Evolutionary conservation across 2,888 invertebrate species (phyloP), one percentile per base, ranked within the genome.

Genomic region (Monochamus alternatus): DNA sequence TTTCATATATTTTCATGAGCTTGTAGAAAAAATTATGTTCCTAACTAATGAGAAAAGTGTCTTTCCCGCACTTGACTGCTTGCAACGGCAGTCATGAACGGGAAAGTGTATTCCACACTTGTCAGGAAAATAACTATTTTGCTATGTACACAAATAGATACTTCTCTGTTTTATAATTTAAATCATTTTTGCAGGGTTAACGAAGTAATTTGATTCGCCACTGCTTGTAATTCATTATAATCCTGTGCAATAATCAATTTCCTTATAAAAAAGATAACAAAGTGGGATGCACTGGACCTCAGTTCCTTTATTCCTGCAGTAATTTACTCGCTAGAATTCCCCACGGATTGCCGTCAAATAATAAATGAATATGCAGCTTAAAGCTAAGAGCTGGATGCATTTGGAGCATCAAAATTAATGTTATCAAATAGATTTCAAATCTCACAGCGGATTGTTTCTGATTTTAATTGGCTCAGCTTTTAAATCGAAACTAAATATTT

Each of bases 311-410:
- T 4, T 62, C 3, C 62, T 31, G 60, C 10, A 62, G 14, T 62
- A 62, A 62, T 62, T 62, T 30, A 38, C 38, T 38, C 32, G 10
- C 64, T 52, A 65, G 51, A 51, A 22, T 30, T 65, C 65, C 43
- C 67, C 8, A 3, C 5, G 67, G 67, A 55, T 67, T 67, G 55
- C 12, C 58, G 32, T 32, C 55, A 67, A 55, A 32, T 76, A 74
- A 60, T 74, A 58, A 76, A 76, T 67, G 70, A 76, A 70, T 76
- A 71, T 71, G 74, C 63, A 71, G 66, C 60, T 74, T 71, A 76
- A 76, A 76, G 62, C 66, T 62, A 67, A 58, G 66, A 55, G 74
- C 68, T 60, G 55, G 74, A 72, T 74, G 70, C 66, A 58, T 67
- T 38, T 55, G 7, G 32, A 32, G 12, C 12, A 30, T 58, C 58